These are phyloP conservation scores for Nannobrachium achirus DNA, from an alignment of 2,113 vertebrate species.

Conservation along the genomic window DNA sequence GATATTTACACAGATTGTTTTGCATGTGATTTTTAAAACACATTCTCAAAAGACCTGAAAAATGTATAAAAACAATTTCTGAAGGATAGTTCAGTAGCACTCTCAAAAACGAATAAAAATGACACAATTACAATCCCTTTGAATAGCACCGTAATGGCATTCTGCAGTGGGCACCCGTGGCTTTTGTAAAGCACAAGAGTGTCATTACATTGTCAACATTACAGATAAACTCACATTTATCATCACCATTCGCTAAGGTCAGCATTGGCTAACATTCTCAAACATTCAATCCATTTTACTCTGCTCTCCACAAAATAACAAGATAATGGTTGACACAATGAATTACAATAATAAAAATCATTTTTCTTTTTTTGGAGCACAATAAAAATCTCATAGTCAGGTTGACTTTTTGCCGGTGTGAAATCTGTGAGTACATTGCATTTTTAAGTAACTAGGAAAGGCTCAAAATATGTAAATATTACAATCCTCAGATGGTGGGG, in stretches of 20 bases:
- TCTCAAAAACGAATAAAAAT: conserved; percentile 53
- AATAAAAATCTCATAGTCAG: conserved; percentile 27
- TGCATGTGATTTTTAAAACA: conserved; percentile 55
- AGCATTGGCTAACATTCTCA: conserved; percentile 58
- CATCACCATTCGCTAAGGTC: conserved; percentile 64
- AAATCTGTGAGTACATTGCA: conserved; percentile 18
- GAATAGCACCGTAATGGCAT: conserved; percentile 56
- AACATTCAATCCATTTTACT: conserved; percentile 60
- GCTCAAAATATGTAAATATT: conserved; percentile 19
- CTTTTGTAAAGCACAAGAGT: conserved; percentile 47
- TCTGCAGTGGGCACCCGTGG: conserved; percentile 46
- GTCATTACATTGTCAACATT: conserved; percentile 32
- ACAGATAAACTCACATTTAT: conserved; percentile 61
- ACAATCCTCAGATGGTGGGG: too few relatives aligned
- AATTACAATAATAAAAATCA: conserved; percentile 50
- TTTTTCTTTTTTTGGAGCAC: conserved; percentile 33
- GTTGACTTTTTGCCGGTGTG: conserved; percentile 14
- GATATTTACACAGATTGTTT: conserved; percentile 60
- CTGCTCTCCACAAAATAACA: conserved; percentile 42
- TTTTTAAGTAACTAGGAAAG: neutral
- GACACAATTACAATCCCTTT: conserved; percentile 73
- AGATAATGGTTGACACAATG: conserved; percentile 44
- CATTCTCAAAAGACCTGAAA: conserved; percentile 49
- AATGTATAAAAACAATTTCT: conserved; percentile 59
- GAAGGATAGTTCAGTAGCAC: conserved; percentile 46